Evolutionary conservation across 2,113 vertebrate genomes (phyloP).

Genomic region (Xenopus borealis): DNA sequence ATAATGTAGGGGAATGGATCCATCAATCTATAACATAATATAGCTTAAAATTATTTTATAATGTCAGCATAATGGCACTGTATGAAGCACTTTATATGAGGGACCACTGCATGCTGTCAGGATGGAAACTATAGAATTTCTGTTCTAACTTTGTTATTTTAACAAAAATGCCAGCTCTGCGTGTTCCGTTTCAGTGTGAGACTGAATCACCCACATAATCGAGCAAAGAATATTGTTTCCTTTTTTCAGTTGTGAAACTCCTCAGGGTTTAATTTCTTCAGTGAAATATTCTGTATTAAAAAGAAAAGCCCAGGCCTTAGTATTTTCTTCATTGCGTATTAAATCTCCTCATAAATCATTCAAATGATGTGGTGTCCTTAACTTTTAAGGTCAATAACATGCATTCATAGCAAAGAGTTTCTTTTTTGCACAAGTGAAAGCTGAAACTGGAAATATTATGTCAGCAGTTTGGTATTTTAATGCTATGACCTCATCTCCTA

Average conservation of each 20-base stretch:
- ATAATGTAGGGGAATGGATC: too few species aligned
- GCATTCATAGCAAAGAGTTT: conserved; percentile 59
- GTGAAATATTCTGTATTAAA: conserved; percentile 51
- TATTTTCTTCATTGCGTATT: conserved; percentile 62
- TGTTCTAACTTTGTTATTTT: not conserved
- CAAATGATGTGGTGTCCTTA: conserved; percentile 58
- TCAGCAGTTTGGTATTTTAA: conserved; percentile 60
- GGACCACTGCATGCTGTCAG: too few species aligned
- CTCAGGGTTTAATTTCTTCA: conserved; percentile 51
- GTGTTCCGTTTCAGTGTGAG: conserved; percentile 50
- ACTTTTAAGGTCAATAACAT: conserved; percentile 61
- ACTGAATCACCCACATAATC: conserved; percentile 49
- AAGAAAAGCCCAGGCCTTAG: conserved; percentile 48
- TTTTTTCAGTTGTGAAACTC: conserved; percentile 40
- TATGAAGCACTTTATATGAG: too few species aligned
- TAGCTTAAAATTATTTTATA: too few species aligned
- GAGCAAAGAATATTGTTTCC: conserved; percentile 44
- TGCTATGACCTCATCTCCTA: conserved; percentile 56
- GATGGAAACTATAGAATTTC: too few species aligned
- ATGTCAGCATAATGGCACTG: too few species aligned
- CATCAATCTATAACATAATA: too few species aligned
- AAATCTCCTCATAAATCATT: conserved; percentile 62
- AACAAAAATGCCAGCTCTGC: conserved; percentile 38
- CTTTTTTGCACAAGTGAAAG: conserved; percentile 57
- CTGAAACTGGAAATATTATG: conserved; percentile 64